phyloP scores from a whole-genome alignment of 2,888 invertebrate genomes.

The Abrostola tripartita region DNA sequence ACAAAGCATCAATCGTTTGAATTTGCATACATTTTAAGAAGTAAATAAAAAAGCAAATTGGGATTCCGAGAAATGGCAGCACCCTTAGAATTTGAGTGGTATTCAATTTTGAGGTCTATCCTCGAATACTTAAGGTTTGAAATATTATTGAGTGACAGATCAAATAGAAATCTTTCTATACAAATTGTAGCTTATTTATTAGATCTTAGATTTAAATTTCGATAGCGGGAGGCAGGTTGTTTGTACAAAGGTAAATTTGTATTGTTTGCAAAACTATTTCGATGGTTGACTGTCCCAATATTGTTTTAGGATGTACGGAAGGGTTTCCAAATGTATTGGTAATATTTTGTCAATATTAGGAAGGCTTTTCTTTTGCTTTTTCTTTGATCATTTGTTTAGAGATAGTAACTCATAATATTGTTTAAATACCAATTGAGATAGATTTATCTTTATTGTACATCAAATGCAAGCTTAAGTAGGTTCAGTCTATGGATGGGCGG shows the following conservation, averaged over 20 bases:
- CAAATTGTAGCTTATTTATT: slow-evolving; percentile 38
- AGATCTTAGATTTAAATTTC: slow-evolving; percentile 45
- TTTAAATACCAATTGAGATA: no score
- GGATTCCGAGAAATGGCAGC: slow-evolving; percentile 47
- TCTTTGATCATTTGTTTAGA: slow-evolving; percentile 37
- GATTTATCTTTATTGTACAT: no score
- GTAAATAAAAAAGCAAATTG: slow-evolving; percentile 77
- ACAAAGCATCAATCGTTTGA: slow-evolving; percentile 72
- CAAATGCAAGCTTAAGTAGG: no score
- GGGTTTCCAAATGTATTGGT: slow-evolving; percentile 41
- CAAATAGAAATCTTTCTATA: slow-evolving; percentile 5
- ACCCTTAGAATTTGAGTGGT: slow-evolving; percentile 48
- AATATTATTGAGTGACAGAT: slow-evolving; percentile 12
- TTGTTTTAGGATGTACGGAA: slow-evolving; percentile 27
- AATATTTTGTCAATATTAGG: slow-evolving; percentile 33
- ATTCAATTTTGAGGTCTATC: slow-evolving; percentile 47
- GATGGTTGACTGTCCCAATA: slow-evolving; percentile 39
- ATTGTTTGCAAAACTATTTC: slow-evolving; percentile 44
- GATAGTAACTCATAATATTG: slow-evolving; percentile 4
- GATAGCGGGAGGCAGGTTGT: slow-evolving; percentile 13
- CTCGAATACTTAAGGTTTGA: slow-evolving; percentile 15
- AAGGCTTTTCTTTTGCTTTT: slow-evolving; percentile 12
- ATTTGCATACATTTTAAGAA: slow-evolving; percentile 74
- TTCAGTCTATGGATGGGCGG: no score
- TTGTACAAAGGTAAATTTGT: slow-evolving; percentile 38